Percentiles rank a stretch among this genome's conserved stretches.
These are phyloP conservation scores for Bradypodion pumilum DNA, from an alignment of 2,797 vertebrate genomes.

Conservation along the genomic window DNA sequence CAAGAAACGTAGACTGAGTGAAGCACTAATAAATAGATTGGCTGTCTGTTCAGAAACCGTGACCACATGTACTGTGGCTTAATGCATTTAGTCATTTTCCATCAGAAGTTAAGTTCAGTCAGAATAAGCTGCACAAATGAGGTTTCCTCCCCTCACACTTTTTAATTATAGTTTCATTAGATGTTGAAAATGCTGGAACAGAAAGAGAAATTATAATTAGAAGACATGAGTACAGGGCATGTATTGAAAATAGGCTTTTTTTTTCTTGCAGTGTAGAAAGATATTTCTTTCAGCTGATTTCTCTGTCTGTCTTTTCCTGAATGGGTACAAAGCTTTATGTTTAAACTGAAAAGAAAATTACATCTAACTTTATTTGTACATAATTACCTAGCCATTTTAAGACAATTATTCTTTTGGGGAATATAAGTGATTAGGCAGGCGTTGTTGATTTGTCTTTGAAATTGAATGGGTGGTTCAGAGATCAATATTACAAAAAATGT, in stretches of 20 bases:
- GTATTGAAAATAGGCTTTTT: neutral
- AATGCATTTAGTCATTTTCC: neutral
- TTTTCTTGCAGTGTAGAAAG: neutral
- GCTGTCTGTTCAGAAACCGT: neutral
- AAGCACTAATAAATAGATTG: neutral
- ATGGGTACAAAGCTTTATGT: too few relatives aligned
- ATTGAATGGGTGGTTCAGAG: neutral
- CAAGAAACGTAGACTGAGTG: neutral
- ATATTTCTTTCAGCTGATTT: neutral
- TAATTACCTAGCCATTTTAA: neutral
- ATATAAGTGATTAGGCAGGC: neutral
- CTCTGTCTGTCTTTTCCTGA: too few relatives aligned
- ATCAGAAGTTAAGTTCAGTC: neutral
- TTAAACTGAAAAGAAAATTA: neutral
- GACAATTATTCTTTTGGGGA: neutral
- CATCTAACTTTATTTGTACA: constrained; percentile 1
- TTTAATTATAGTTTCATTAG: neutral
- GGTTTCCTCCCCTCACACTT: neutral
- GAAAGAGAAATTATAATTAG: constrained; percentile 9
- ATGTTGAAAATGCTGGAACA: constrained; percentile 5
- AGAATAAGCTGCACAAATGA: neutral
- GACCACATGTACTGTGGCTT: neutral
- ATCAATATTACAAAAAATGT: neutral
- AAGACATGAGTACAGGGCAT: neutral
- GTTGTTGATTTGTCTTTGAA: constrained; percentile 3